These are phyloP conservation scores for Patella pellucida DNA, from an alignment of 2,888 invertebrate species.

Conservation along the genomic window DNA sequence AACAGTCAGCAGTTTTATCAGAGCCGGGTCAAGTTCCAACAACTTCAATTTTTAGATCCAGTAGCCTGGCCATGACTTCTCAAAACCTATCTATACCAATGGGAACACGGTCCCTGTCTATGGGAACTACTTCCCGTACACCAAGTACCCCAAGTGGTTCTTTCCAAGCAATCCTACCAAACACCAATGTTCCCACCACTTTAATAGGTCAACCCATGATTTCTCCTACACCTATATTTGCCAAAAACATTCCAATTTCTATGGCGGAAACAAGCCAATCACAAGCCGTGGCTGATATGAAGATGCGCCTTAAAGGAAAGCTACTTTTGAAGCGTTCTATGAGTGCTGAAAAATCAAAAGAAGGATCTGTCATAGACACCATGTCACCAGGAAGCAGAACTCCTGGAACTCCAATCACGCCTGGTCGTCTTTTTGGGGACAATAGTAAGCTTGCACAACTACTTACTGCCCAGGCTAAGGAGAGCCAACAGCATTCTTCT, in stretches of 20 bases:
- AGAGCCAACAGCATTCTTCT: not conserved
- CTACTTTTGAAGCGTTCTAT: slow-evolving; percentile 68
- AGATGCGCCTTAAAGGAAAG: slow-evolving; percentile 62
- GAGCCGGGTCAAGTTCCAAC: not conserved
- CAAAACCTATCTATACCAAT: not conserved
- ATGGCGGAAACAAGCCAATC: not conserved
- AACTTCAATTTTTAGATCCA: not conserved
- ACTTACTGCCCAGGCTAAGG: not conserved
- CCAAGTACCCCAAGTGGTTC: not conserved
- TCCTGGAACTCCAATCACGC: not conserved
- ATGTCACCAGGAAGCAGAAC: not conserved
- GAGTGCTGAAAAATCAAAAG: slow-evolving; percentile 53
- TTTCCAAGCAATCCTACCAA: slow-evolving; percentile 1
- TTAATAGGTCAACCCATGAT: slow-evolving; percentile 46
- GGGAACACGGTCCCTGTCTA: not conserved
- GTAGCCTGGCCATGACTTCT: not conserved
- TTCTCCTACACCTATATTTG: slow-evolving; percentile 12
- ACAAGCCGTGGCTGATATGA: slow-evolving; percentile 23
- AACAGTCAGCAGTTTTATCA: not conserved
- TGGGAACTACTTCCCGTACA: not conserved
- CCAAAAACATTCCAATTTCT: not conserved
- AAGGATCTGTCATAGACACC: not conserved
- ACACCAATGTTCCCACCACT: slow-evolving; percentile 1
- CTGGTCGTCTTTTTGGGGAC: not conserved
- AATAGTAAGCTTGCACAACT: not conserved